phyloP scores from a whole-genome alignment of 1,140 invertebrate genomes.

The Anastatus disparis region DNA sequence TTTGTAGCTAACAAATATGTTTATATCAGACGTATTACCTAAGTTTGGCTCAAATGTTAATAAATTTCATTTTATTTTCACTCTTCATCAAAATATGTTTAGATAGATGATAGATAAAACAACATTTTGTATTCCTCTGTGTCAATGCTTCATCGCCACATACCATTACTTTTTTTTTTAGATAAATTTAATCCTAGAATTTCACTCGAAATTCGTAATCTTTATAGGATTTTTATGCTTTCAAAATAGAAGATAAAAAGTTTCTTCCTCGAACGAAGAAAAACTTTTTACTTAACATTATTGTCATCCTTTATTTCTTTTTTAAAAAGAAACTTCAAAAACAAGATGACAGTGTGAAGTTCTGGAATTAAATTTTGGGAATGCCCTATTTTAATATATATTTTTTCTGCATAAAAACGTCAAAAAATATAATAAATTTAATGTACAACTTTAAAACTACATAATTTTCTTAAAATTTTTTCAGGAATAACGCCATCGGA shows the following conservation, averaged over 20 bases:
- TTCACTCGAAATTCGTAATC: too few species aligned
- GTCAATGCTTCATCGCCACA: constrained; percentile 31
- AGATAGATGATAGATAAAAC: constrained; percentile 24
- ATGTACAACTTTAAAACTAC: too few species aligned
- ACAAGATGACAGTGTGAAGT: too few species aligned
- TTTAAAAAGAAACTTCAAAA: too few species aligned
- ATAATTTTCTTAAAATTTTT: not conserved
- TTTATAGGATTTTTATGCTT: too few species aligned
- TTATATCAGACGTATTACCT: constrained; percentile 33
- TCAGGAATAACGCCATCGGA: constrained; percentile 90
- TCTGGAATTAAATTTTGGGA: constrained; percentile 1
- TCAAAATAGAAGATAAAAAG: too few species aligned
- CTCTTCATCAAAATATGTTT: constrained; percentile 24
- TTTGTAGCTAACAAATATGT: constrained; percentile 40
- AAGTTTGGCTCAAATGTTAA: constrained; percentile 38
- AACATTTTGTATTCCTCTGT: constrained; percentile 11
- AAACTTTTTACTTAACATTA: too few species aligned
- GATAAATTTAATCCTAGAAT: not conserved
- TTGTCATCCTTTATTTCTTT: too few species aligned
- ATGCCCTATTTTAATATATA: not conserved
- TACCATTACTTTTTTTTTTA: too few species aligned
- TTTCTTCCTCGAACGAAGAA: too few species aligned
- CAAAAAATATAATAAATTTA: too few species aligned
- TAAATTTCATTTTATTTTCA: constrained; percentile 1
- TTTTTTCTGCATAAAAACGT: not conserved